phyloP scores from a whole-genome alignment of 2,797 vertebrate genomes.

The Rhabdomys pumilio region DNA sequence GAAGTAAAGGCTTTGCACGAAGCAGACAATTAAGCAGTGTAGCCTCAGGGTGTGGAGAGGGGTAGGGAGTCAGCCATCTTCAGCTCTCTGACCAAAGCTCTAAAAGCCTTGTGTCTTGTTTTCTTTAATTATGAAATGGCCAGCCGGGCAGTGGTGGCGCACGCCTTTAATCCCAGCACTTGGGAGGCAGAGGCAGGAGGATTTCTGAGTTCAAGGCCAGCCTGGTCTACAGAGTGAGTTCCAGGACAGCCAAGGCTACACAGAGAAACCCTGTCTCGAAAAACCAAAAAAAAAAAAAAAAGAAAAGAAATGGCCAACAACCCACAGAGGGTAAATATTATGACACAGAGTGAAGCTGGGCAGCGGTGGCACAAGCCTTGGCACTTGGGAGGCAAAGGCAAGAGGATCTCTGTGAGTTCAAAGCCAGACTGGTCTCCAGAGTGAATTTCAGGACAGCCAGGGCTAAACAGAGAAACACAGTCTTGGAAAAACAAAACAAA shows the following conservation, averaged over 20 bases:
- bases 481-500: not conserved
- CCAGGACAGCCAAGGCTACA: too few relatives aligned
- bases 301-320: not conserved
- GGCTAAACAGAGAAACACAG: not conserved
- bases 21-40: not conserved
- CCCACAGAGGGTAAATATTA: too few relatives aligned
- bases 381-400: not conserved
- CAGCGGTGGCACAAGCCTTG: not conserved
- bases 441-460: not conserved
- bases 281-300: too few relatives aligned
- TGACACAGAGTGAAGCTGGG: not conserved
- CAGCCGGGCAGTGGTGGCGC: too few relatives aligned
- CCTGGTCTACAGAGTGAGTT: too few relatives aligned
- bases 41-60: not conserved
- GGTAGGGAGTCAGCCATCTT: not conserved
- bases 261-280: too few relatives aligned
- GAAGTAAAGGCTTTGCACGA: not conserved
- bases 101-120: not conserved
- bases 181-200: too few relatives aligned
- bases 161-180: too few relatives aligned
- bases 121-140: not conserved
- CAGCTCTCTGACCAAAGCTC: not conserved
- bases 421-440: not conserved
- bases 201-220: too few relatives aligned
- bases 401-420: not conserved